phyloP scores from a whole-genome alignment of 2,888 invertebrate species.

The Seladonia tumulorum region DNA sequence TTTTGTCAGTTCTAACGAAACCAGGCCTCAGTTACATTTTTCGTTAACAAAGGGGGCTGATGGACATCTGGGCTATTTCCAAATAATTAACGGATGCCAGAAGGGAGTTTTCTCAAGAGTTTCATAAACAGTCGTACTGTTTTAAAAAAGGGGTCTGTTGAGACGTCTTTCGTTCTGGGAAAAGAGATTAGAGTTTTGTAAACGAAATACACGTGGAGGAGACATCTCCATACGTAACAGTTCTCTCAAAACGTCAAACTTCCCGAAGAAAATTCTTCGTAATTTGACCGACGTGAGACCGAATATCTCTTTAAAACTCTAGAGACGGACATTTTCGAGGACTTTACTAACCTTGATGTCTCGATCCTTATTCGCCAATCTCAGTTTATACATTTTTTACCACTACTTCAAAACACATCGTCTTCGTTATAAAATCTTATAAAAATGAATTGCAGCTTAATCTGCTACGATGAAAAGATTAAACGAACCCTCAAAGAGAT shows the following conservation, averaged over 20 bases:
- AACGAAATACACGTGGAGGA: too few relatives aligned
- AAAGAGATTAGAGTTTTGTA: too few relatives aligned
- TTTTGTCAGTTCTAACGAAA: too few relatives aligned
- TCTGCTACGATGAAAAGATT: background rate
- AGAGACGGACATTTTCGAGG: background rate
- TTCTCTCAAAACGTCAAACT: background rate
- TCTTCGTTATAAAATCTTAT: background rate
- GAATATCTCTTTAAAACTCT: background rate
- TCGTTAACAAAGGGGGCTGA: too few relatives aligned
- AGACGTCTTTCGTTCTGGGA: too few relatives aligned
- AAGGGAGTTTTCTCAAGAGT: too few relatives aligned
- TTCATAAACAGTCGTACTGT: too few relatives aligned
- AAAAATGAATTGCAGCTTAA: background rate
- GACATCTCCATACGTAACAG: too few relatives aligned
- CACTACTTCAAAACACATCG: background rate
- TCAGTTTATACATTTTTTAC: background rate
- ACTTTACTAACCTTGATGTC: background rate
- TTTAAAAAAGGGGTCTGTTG: too few relatives aligned
- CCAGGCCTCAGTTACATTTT: too few relatives aligned
- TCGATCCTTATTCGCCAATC: background rate
- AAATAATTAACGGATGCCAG: too few relatives aligned
- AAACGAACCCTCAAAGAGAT: background rate
- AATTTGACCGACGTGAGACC: background rate
- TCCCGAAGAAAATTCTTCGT: background rate
- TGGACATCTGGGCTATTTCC: too few relatives aligned